Conservation (phyloP, 1,140 invertebrate genomes). For the Drosophila sp. region DNA sequence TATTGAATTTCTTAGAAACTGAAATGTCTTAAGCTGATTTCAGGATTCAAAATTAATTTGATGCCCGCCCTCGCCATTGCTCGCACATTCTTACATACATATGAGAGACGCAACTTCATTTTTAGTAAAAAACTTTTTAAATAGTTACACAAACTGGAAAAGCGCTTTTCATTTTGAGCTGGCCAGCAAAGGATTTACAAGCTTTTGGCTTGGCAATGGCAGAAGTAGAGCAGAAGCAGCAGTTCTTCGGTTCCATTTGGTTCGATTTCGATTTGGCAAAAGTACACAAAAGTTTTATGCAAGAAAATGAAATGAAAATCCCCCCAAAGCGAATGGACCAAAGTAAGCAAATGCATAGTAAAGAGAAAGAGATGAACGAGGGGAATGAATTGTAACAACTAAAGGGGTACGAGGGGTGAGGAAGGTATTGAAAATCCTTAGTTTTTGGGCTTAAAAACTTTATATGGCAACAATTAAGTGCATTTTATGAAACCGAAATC, state of each 20-base stretch:
- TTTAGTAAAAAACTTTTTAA: constrained; percentile 61
- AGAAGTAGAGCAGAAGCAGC: constrained; percentile 19
- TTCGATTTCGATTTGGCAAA: constrained; percentile 73
- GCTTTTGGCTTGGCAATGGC: constrained; percentile 45
- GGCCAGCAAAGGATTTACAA: constrained; percentile 54
- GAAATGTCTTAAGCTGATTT: too few species aligned
- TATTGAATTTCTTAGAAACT: too few species aligned
- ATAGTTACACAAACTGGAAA: constrained; percentile 67
- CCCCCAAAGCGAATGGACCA: constrained; percentile 30
- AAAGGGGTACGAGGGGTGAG: background rate
- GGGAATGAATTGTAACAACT: background rate
- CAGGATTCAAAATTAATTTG: background rate
- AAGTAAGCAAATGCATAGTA: constrained; percentile 32
- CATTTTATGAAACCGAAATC: background rate
- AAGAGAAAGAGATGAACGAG: background rate
- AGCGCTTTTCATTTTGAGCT: constrained; percentile 55
- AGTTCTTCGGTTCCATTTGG: constrained; percentile 29
- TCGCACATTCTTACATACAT: too few species aligned
- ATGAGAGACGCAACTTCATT: constrained; percentile 24
- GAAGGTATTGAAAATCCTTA: constrained; percentile 33
- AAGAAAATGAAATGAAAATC: constrained; percentile 76
- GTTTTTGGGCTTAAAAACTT: constrained; percentile 46
- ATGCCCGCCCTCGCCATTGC: background rate
- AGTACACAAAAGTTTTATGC: constrained; percentile 72
- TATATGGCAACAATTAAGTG: constrained; percentile 72